Base-by-base conservation (phyloP, 2,797 vertebrate species). In the Scleropages formosus region DNA sequence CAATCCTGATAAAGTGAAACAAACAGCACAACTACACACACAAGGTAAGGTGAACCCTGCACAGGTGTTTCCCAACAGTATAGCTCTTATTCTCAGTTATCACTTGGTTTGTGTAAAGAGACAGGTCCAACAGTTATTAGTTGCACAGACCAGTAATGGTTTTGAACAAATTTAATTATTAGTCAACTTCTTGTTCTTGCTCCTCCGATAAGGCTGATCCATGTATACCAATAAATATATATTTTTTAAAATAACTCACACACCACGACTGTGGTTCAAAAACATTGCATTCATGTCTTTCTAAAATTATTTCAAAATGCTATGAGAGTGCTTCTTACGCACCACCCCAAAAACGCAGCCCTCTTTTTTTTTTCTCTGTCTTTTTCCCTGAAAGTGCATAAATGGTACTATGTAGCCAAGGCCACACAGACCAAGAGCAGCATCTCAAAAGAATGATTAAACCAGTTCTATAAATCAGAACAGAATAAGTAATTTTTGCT, bases 381-480 rank as follows among this genome's bases (percentile, higher is more conserved):
- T 67, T 18, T 49, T 22, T 67, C 8, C n/a, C 49, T 46, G 12
- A 51, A 70, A 49, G 70, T 70, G 49, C 27, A 70, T 26, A 70
- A 70, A 53, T 53, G 24, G 16, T 51, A 12, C 49, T 1, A 16
- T 27, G 16, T 53, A 20, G 46, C 16, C 16, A 70, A 70, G 68
- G 20, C 70, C 24, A 56, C 56, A 27, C 49, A 56, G 49, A 70
- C n/a, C n/a, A n/a, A n/a, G n/a, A 6, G 6, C 2, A 6, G 39
- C 15, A 26, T 24, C n/a, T 56, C 12, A 56, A 56, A n/a, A n/a
- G n/a, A n/a, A 12, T 53, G 56, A 10, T 22, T 70, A 69, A 7
- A 56, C 18, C 11, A 24, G 4, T 51, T 53, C 24, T 53, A 13
- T 51, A 24, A 27, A 15, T 27, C 51, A 70, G 49, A 26, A 68